Evolutionary conservation across 2,113 vertebrate species (phyloP).

Genomic region (Cottus gobio): DNA sequence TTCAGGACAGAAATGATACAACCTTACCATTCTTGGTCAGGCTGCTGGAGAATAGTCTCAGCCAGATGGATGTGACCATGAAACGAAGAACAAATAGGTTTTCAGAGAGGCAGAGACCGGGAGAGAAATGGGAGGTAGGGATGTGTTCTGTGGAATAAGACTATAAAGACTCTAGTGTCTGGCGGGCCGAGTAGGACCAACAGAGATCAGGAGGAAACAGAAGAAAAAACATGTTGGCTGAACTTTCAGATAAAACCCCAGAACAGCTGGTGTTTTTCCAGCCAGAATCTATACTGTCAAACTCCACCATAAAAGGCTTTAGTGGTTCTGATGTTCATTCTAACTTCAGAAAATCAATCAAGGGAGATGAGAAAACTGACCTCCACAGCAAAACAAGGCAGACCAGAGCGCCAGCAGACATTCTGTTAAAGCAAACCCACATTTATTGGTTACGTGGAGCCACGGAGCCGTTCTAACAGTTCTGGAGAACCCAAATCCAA

Average conservation of each 20-base stretch:
- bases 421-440: constrained; percentile 1
- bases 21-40: constrained; percentile 49
- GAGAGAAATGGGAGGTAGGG: neutral
- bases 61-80: constrained; percentile 43
- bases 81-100: constrained; percentile 26
- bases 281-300: constrained; percentile 3
- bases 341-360: constrained; percentile 42
- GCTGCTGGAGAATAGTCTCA: neutral
- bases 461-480: neutral
- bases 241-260: constrained; percentile 14
- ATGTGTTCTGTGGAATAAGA: neutral
- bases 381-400: constrained; percentile 8
- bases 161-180: neutral
- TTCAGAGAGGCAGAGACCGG: neutral
- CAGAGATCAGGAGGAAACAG: constrained; percentile 10
- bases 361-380: constrained; percentile 48
- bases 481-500: constrained; percentile 6
- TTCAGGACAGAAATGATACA: neutral
- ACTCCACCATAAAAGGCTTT: constrained; percentile 11
- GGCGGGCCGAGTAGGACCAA: neutral
- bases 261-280: constrained; percentile 8
- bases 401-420: neutral
- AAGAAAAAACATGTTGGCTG: neutral
- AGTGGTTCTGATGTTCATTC: constrained; percentile 26
- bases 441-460: constrained; percentile 19